A percentile compares a stretch with the other conserved stretches of the same genome.
Evolutionary conservation across 2,888 invertebrate genomes (phyloP).

Genomic region (Ectemnius continuus): DNA sequence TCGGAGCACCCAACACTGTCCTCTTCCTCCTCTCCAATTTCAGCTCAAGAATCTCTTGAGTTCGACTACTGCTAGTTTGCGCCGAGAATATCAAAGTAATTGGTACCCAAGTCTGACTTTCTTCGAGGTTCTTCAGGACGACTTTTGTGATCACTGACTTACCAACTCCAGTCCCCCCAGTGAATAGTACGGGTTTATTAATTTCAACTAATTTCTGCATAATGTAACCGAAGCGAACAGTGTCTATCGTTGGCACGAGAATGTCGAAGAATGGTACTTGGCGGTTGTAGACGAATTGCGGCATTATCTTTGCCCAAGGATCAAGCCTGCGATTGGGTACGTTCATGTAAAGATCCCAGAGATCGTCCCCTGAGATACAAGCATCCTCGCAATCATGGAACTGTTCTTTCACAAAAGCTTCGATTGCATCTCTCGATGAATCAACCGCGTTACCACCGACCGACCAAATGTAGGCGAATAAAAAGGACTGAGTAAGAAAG

Average conservation of each 20-base stretch:
- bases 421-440: slow-evolving; percentile 84
- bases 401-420: slow-evolving; percentile 84
- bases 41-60: slow-evolving; percentile 91
- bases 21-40: slow-evolving; percentile 91
- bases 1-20: slow-evolving; percentile 88
- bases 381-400: slow-evolving; percentile 86
- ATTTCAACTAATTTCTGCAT: slow-evolving; percentile 86
- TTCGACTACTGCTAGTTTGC: slow-evolving; percentile 91
- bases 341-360: slow-evolving; percentile 90
- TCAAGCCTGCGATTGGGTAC: slow-evolving; percentile 85
- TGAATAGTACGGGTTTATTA: slow-evolving; percentile 89
- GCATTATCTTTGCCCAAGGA: slow-evolving; percentile 88
- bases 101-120: slow-evolving; percentile 84
- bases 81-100: slow-evolving; percentile 93
- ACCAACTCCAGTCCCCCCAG: slow-evolving; percentile 95
- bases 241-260: slow-evolving; percentile 94
- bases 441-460: slow-evolving; percentile 92
- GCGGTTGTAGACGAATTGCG: slow-evolving; percentile 85
- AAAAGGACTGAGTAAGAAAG: slow-evolving; percentile 87
- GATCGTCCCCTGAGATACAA: slow-evolving; percentile 85
- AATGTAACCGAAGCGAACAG: slow-evolving; percentile 90
- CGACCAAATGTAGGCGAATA: slow-evolving; percentile 91
- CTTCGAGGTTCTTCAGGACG: slow-evolving; percentile 83
- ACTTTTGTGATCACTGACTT: slow-evolving; percentile 92
- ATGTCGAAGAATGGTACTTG: slow-evolving; percentile 91